A percentile compares a stretch with the other conserved stretches of the same genome.
Evolutionary conservation across 92 coral and sea anemone genomes (phyloP).

Genomic region (Palythoa heliodiscus): DNA sequence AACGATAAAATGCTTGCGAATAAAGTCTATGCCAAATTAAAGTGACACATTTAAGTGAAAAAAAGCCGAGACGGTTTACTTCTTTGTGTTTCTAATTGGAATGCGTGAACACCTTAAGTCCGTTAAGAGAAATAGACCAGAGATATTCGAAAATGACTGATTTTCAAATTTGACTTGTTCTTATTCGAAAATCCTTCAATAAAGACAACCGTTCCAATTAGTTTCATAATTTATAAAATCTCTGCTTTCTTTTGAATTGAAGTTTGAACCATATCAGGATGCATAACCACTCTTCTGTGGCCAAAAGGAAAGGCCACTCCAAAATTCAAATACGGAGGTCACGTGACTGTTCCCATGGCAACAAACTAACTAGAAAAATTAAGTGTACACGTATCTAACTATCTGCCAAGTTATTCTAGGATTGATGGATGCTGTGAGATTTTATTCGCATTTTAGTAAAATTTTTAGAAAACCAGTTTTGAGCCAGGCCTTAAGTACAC

Average conservation of each 20-base stretch:
- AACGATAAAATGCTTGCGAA: constrained; percentile 36
- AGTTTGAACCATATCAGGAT: neutral
- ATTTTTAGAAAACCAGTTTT: constrained; percentile 6
- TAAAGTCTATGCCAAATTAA: constrained; percentile 9
- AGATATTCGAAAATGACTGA: no score
- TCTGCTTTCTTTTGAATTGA: constrained; percentile 16
- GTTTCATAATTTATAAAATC: constrained; percentile 1
- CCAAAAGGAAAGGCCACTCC: neutral
- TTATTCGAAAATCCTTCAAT: constrained; percentile 15
- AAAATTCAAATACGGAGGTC: constrained; percentile 26
- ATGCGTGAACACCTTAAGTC: neutral
- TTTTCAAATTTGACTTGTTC: constrained; percentile 26
- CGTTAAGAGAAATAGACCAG: constrained; percentile 22
- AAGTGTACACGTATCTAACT: constrained; percentile 11
- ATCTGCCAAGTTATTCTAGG: constrained; percentile 13
- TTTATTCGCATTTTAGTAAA: neutral
- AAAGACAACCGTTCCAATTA: constrained; percentile 28
- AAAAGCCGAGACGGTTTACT: constrained; percentile 8
- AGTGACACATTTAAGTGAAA: no score
- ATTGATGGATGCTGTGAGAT: constrained; percentile 15
- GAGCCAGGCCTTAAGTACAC: constrained; percentile 15
- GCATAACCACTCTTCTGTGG: constrained; percentile 23
- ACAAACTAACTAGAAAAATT: neutral
- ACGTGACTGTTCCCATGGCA: constrained; percentile 24
- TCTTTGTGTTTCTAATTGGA: constrained; percentile 34